Conservation (phyloP, 2,113 vertebrate genomes). For the Elachura formosa region DNA sequence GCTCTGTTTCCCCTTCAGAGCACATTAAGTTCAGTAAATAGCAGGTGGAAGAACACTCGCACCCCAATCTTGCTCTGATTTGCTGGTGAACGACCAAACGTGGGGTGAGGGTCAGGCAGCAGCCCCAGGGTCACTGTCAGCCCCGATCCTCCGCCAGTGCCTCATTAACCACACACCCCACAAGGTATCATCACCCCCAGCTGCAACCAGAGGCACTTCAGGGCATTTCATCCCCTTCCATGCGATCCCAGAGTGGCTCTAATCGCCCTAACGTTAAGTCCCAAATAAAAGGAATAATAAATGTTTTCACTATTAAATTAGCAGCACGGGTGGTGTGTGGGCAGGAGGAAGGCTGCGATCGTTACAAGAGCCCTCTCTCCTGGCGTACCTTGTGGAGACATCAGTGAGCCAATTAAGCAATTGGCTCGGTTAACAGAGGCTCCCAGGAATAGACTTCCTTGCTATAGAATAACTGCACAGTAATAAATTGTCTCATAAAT, state of each 20-base stretch:
- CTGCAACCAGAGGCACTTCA: background rate
- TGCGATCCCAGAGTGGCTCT: background rate
- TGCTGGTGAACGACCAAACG: background rate
- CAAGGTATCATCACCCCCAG: background rate
- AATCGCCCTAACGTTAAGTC: background rate
- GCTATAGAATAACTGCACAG: background rate
- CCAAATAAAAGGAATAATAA: slow-evolving; percentile 38
- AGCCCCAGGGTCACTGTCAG: background rate
- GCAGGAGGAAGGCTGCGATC: slow-evolving; percentile 10
- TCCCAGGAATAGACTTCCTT: slow-evolving; percentile 50
- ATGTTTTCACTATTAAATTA: slow-evolving; percentile 50
- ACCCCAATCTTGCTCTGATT: fast-evolving
- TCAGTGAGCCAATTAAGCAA: slow-evolving; percentile 59
- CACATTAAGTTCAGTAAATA: background rate
- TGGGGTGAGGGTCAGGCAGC: background rate
- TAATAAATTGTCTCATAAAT: slow-evolving; percentile 53
- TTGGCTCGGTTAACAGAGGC: slow-evolving; percentile 36
- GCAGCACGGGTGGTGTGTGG: slow-evolving; percentile 25
- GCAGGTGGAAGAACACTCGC: background rate
- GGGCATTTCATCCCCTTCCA: background rate
- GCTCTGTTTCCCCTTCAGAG: background rate
- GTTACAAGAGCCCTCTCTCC: slow-evolving; percentile 22
- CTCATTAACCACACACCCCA: background rate
- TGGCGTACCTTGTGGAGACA: slow-evolving; percentile 38
- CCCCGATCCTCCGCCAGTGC: background rate